Evolutionary conservation across 2,113 vertebrate species (phyloP).

Genomic region (Zosterops pallidus): DNA sequence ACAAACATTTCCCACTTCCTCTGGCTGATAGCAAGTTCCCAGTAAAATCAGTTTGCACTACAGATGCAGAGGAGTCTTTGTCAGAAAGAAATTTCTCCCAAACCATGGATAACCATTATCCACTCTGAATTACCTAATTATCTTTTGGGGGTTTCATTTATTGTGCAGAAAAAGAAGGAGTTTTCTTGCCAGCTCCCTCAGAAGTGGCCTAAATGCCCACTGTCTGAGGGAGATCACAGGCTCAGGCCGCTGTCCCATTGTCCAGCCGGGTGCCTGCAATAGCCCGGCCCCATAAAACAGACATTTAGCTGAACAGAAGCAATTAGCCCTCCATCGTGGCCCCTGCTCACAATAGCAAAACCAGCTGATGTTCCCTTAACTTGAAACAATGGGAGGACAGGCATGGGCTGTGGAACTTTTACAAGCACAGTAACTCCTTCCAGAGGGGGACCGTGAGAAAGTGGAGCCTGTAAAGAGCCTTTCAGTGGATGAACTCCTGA

Average conservation of each 20-base stretch:
- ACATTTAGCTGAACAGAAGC: slow-evolving; percentile 48
- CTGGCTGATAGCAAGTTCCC: background rate
- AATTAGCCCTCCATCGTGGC: slow-evolving; percentile 53
- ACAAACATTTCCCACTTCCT: background rate
- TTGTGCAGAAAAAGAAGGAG: background rate
- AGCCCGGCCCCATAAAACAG: slow-evolving; percentile 41
- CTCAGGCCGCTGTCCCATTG: background rate
- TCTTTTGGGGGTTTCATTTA: background rate
- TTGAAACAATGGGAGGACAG: slow-evolving; percentile 59
- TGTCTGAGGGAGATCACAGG: background rate
- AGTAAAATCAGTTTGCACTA: background rate
- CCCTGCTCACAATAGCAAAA: slow-evolving; percentile 50
- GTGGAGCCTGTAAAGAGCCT: slow-evolving; percentile 57
- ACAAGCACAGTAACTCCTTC: slow-evolving; percentile 40
- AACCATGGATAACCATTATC: background rate
- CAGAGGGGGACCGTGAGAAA: slow-evolving; percentile 61
- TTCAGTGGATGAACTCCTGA: slow-evolving; percentile 46
- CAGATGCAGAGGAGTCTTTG: background rate
- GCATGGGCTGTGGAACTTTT: slow-evolving; percentile 15
- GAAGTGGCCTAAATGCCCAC: slow-evolving; percentile 2
- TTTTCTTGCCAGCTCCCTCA: slow-evolving; percentile 28
- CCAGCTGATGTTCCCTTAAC: slow-evolving; percentile 56
- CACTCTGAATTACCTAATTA: background rate
- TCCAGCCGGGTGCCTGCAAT: background rate
- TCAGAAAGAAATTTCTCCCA: background rate